These are phyloP conservation scores for Limnephilus auricula DNA, from an alignment of 2,888 invertebrate genomes.

Conservation along the genomic window DNA sequence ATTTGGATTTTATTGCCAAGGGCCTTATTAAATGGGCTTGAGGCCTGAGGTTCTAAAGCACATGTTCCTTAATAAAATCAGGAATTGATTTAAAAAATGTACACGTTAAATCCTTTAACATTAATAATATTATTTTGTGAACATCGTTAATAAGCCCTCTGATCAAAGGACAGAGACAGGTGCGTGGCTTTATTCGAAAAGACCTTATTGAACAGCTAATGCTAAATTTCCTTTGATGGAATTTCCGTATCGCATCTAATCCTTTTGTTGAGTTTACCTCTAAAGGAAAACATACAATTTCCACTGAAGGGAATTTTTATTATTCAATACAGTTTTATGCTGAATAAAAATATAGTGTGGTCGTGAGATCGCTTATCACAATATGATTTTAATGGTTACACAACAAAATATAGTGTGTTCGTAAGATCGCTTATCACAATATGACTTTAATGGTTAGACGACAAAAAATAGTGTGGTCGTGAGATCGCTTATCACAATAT, in stretches of 20 bases:
- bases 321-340: neutral
- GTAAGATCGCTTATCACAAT: no score
- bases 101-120: neutral
- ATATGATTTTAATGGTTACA: no score
- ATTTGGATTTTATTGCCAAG: no score
- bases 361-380: neutral
- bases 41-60: neutral
- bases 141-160: neutral
- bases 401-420: no score
- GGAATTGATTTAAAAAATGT: neutral
- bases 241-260: neutral
- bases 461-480: no score
- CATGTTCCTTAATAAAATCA: neutral
- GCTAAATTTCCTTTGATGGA: neutral
- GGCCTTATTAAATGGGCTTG: no score
- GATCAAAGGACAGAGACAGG: neutral
- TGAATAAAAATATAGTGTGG: neutral
- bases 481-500: no score
- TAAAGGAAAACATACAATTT: slow-evolving; percentile 5
- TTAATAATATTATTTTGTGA: neutral
- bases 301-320: neutral
- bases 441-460: no score
- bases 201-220: neutral
- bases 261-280: slow-evolving; percentile 29
- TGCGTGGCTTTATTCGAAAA: neutral